These are phyloP conservation scores for Nephrocerus scutellatus DNA, from an alignment of 2,888 invertebrate genomes.

Conservation along the genomic window DNA sequence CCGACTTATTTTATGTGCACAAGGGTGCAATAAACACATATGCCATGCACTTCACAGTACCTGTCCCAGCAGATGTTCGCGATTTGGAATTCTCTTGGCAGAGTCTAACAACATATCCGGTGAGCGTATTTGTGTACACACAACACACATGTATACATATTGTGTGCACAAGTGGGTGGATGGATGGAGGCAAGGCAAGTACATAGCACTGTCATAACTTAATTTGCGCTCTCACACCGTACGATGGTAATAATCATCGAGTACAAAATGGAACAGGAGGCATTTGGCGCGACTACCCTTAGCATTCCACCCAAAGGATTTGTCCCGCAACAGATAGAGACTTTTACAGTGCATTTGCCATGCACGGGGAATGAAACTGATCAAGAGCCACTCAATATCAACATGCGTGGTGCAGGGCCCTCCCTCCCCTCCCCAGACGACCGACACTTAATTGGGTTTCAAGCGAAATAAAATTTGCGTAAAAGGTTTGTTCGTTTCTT, in stretches of 20 bases:
- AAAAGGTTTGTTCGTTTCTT: constrained; percentile 53
- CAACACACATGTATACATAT: constrained; percentile 8
- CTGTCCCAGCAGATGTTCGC: constrained; percentile 69
- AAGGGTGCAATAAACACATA: constrained; percentile 80
- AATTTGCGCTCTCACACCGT: constrained; percentile 28
- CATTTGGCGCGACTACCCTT: constrained; percentile 70
- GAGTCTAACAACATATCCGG: constrained; percentile 65
- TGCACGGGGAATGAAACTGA: constrained; percentile 75
- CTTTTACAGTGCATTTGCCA: constrained; percentile 71
- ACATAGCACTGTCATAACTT: constrained; percentile 22
- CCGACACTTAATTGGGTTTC: constrained; percentile 67
- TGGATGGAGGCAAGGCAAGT: no score
- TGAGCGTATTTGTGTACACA: constrained; percentile 46
- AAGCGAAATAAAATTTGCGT: constrained; percentile 82
- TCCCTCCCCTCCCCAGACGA: constrained; percentile 62
- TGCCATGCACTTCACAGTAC: constrained; percentile 76
- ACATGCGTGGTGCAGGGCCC: constrained; percentile 72
- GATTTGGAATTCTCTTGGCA: constrained; percentile 84
- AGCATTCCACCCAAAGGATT: constrained; percentile 75
- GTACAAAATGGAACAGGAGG: constrained; percentile 60
- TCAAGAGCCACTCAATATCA: constrained; percentile 73
- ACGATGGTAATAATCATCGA: constrained; percentile 50
- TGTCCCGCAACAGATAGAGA: constrained; percentile 70
- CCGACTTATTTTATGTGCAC: constrained; percentile 75
- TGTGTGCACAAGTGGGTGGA: constrained; percentile 20